Evolutionary conservation across 2,888 invertebrate genomes (phyloP).

Genomic region (Campoletis raptor): DNA sequence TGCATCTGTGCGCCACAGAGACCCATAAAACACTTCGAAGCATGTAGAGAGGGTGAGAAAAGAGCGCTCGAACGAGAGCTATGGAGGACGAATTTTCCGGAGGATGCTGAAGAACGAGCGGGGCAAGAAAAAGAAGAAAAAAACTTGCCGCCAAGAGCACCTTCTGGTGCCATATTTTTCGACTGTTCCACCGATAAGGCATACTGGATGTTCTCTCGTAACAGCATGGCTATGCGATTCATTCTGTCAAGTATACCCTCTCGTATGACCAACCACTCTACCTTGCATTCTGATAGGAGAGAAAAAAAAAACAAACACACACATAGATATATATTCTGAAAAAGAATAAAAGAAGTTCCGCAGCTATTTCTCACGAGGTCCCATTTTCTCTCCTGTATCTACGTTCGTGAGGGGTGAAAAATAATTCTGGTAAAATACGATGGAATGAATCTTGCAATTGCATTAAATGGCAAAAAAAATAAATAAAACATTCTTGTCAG

Average conservation of each 20-base stretch:
- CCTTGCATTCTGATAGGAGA: conserved; percentile 34
- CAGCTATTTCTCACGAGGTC: conserved; percentile 27
- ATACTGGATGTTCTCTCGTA: conserved; percentile 35
- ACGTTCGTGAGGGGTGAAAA: conserved; percentile 17
- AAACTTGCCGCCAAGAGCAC: conserved; percentile 44
- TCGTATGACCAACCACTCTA: conserved; percentile 27
- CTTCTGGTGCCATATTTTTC: conserved; percentile 63
- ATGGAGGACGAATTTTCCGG: conserved; percentile 16
- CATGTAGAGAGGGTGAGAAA: conserved; percentile 7
- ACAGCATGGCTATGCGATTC: conserved; percentile 49
- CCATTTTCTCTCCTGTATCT: background rate
- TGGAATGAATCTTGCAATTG: conserved; percentile 1
- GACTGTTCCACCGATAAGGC: conserved; percentile 51
- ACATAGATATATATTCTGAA: background rate
- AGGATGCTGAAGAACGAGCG: conserved; percentile 3
- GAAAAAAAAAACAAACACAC: conserved; percentile 2
- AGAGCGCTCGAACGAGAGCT: conserved; percentile 33
- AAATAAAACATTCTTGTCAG: conserved; percentile 37
- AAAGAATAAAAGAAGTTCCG: conserved; percentile 5
- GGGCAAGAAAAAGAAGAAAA: conserved; percentile 13
- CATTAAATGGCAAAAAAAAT: conserved; percentile 23
- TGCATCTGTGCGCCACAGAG: conserved; percentile 59
- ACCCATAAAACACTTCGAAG: conserved; percentile 62
- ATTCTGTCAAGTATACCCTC: conserved; percentile 54
- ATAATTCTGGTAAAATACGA: conserved; percentile 23